Conservation (phyloP, 2,113 vertebrate genomes). For the mouse (Mus musculus) region GRCm39 chr11:45613501-45614000, state of each 20-base stretch:
- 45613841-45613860: background rate
- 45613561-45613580: background rate
- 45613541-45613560: background rate
- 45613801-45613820: background rate
- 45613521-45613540: background rate
- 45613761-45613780: constrained; percentile 20
- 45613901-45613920: background rate
- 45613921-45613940: background rate
- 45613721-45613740: background rate
- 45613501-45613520: background rate
- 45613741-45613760: background rate
- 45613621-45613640: background rate
- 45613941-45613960: background rate
- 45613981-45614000: background rate
- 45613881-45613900: background rate
- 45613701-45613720: constrained; percentile 11
- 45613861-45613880: background rate
- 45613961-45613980: background rate
- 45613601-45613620: background rate
- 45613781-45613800: background rate
- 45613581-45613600: background rate
- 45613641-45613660: background rate
- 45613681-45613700: background rate
- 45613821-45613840: background rate
- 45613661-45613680: constrained; percentile 47